These are phyloP conservation scores for Ruditapes philippinarum DNA, from an alignment of 1,140 invertebrate species.

Conservation along the genomic window DNA sequence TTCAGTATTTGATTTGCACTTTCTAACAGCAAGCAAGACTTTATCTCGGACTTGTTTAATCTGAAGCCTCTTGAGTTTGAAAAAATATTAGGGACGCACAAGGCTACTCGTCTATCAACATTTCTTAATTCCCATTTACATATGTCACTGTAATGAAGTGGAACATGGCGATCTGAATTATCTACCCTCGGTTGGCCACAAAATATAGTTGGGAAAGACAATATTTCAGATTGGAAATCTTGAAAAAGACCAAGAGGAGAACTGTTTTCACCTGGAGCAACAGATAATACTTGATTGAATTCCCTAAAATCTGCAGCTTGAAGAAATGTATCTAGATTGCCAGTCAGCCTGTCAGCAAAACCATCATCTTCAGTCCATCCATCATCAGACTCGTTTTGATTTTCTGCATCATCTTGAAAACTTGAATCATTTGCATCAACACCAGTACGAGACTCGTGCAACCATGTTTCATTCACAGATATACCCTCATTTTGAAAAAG, in stretches of 20 bases:
- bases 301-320: constrained; percentile 43
- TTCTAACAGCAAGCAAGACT: constrained; percentile 53
- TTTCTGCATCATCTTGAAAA: not conserved
- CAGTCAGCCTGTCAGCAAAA: not conserved
- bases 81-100: constrained; percentile 69
- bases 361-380: constrained; percentile 21
- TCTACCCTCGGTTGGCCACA: constrained; percentile 68
- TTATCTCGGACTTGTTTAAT: constrained; percentile 28
- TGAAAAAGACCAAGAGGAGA: constrained; percentile 66
- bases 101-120: constrained; percentile 40
- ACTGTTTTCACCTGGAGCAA: constrained; percentile 65
- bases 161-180: constrained; percentile 37
- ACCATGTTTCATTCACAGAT: too few relatives aligned
- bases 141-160: too few relatives aligned
- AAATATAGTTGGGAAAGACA: constrained; percentile 71
- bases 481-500: constrained; percentile 15
- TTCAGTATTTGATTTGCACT: constrained; percentile 36
- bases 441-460: not conserved
- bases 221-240: constrained; percentile 62
- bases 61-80: constrained; percentile 17
- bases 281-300: constrained; percentile 17
- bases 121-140: too few relatives aligned
- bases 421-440: not conserved
- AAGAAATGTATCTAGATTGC: not conserved
- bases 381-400: not conserved